These are phyloP conservation scores for Druceiella hillmani DNA, from an alignment of 2,888 invertebrate species.

Conservation along the genomic window DNA sequence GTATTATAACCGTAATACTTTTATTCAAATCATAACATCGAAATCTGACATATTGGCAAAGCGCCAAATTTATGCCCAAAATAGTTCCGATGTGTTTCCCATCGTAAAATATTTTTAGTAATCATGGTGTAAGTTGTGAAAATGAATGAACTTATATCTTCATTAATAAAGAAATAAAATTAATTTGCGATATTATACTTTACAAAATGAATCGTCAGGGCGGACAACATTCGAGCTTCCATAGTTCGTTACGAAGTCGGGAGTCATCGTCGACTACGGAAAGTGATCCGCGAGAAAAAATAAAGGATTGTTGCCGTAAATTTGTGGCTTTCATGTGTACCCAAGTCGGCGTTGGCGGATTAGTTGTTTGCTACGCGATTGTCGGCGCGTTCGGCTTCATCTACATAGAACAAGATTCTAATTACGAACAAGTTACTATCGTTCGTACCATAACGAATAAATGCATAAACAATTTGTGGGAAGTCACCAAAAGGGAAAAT, in stretches of 20 bases:
- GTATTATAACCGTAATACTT: no score
- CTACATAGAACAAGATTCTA: conserved; percentile 64
- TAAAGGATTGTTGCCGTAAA: conserved; percentile 82
- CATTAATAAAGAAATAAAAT: no score
- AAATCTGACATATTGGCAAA: conserved; percentile 14
- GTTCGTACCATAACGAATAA: conserved; percentile 47
- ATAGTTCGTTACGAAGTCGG: conserved; percentile 59
- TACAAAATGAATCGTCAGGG: conserved; percentile 44
- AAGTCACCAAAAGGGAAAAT: conserved; percentile 60
- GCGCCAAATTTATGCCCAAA: conserved; percentile 9
- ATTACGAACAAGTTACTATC: conserved; percentile 46
- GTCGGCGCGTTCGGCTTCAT: conserved; percentile 80
- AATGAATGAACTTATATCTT: no score
- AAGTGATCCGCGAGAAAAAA: conserved; percentile 65
- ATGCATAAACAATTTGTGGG: conserved; percentile 64
- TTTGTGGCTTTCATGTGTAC: conserved; percentile 90
- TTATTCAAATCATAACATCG: no score
- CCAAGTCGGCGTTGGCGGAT: conserved; percentile 83
- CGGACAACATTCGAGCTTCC: conserved; percentile 38
- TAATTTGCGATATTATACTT: no score
- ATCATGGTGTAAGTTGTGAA: no score
- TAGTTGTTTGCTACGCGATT: conserved; percentile 82
- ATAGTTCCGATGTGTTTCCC: conserved; percentile 12
- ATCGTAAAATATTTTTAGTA: conserved; percentile 16
- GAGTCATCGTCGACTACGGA: conserved; percentile 63